phyloP scores from a whole-genome alignment of 2,113 vertebrate species.

The Suricata suricatta region DNA sequence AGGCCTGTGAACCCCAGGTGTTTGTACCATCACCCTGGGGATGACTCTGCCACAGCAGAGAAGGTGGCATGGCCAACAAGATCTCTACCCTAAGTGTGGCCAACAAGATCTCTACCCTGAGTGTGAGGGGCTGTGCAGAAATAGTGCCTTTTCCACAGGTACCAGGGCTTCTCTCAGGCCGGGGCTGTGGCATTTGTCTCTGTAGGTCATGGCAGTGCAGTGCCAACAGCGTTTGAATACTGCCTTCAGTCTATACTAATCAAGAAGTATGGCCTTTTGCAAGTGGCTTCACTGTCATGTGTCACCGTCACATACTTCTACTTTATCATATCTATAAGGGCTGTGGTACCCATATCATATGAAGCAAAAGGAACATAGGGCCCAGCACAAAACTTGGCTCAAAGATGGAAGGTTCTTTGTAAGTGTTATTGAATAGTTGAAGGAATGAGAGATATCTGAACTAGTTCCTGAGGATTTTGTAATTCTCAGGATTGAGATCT shows the following conservation, averaged over 20 bases:
- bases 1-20: not conserved
- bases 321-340: conserved; percentile 8
- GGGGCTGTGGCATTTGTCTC: not conserved
- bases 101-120: not conserved
- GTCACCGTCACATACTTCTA: not conserved
- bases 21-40: not conserved
- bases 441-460: not conserved
- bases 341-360: not conserved
- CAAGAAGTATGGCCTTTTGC: not conserved
- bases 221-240: not conserved
- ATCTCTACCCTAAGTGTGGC: not conserved
- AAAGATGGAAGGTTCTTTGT: not conserved
- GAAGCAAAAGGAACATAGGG: not conserved
- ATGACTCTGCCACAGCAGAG: not conserved
- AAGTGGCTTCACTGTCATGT: not conserved
- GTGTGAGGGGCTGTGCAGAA: not conserved
- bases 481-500: not conserved
- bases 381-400: not conserved
- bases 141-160: not conserved
- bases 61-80: not conserved
- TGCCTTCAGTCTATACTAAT: not conserved
- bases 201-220: not conserved
- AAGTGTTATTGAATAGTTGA: not conserved
- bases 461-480: conserved; percentile 3
- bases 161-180: not conserved